Conservation (phyloP, 2,888 invertebrate species). For the Strigamia transsilvanica region DNA sequence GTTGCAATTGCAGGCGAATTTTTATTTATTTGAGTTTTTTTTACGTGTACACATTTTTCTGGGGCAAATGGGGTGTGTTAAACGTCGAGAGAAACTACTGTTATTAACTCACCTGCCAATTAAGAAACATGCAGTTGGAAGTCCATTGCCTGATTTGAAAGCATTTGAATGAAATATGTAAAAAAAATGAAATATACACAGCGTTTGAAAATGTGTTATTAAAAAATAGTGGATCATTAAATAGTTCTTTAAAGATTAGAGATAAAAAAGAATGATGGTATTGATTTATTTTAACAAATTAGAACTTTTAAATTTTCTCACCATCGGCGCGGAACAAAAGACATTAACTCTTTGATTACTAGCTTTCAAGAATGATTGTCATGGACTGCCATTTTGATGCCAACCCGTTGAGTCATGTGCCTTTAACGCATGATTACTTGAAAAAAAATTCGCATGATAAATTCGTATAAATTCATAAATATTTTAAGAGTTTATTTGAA, state of each 20-base stretch:
- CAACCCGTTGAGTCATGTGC: not conserved
- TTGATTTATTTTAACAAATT: not conserved
- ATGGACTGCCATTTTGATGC: not conserved
- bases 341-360: conserved; percentile 27
- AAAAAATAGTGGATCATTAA: not conserved
- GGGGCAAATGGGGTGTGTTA: conserved; percentile 31
- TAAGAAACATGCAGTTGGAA: conserved; percentile 5
- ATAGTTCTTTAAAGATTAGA: not conserved
- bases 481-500: not conserved
- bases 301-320: not conserved
- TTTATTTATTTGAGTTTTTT: not conserved
- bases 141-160: not conserved
- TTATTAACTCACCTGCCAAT: conserved; percentile 35
- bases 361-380: conserved; percentile 13
- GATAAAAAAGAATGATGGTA: not conserved
- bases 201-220: not conserved
- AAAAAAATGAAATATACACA: not conserved
- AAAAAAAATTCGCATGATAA: too few relatives aligned
- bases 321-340: not conserved
- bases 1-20: not conserved
- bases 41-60: not conserved
- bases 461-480: not conserved
- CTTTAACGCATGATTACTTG: not conserved
- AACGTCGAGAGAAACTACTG: conserved; percentile 28
- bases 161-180: not conserved